phyloP scores from a whole-genome alignment of 2,888 invertebrate species.

The Aspidapion aeneum region DNA sequence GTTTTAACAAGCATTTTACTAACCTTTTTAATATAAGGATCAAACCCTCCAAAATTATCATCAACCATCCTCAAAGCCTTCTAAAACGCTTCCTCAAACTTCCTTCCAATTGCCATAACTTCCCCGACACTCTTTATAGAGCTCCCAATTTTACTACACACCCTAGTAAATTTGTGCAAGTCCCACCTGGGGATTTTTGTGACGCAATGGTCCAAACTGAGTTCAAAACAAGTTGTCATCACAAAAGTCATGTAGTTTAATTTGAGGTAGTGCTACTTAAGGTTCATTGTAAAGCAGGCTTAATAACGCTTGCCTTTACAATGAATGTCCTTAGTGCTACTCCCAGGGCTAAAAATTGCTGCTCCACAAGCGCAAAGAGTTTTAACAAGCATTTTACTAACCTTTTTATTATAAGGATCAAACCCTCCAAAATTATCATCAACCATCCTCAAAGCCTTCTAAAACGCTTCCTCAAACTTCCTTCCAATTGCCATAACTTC shows the following conservation, averaged over 20 bases:
- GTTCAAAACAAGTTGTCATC: conserved; percentile 99
- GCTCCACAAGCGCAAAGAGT: not conserved
- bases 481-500: conserved; percentile 99
- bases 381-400: conserved; percentile 12
- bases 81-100: conserved; percentile 98
- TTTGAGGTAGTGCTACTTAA: too few species aligned
- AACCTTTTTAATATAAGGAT: conserved; percentile 81
- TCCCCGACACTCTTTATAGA: conserved; percentile 99
- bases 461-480: conserved; percentile 97
- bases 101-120: conserved; percentile 97
- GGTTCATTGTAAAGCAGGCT: too few species aligned
- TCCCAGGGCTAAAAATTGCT: too few species aligned
- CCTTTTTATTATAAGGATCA: conserved; percentile 82
- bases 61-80: too few species aligned
- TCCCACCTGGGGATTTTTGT: conserved; percentile 99
- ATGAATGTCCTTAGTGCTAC: too few species aligned
- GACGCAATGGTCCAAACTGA: too few species aligned
- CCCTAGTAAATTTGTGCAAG: conserved; percentile 89
- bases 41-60: too few species aligned
- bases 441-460: too few species aligned
- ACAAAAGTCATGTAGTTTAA: too few species aligned
- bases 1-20: conserved; percentile 10
- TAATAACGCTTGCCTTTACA: too few species aligned
- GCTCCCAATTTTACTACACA: conserved; percentile 94
- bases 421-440: too few species aligned